Percentiles rank a stretch among this genome's conserved stretches.
Conservation (phyloP, 2,797 vertebrate genomes). For the Bradypus variegatus region DNA sequence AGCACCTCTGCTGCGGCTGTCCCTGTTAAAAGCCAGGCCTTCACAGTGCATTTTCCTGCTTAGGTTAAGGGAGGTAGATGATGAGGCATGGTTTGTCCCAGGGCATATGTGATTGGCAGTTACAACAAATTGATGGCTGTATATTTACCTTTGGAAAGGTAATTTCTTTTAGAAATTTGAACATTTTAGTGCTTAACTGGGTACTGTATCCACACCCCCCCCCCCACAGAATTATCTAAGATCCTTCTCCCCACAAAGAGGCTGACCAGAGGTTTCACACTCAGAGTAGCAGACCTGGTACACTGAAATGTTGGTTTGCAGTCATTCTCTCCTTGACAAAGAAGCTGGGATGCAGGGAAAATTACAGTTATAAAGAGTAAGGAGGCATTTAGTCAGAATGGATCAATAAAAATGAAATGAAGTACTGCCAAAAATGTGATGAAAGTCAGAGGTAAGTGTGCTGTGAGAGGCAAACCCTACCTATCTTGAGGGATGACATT, state of each 20-base stretch:
- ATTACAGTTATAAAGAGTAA: not conserved
- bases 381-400: not conserved
- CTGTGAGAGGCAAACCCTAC: not conserved
- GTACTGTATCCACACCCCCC: too few relatives aligned
- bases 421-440: not conserved
- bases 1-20: not conserved
- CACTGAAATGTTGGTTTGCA: not conserved
- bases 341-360: not conserved
- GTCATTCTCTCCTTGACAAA: not conserved
- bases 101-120: not conserved
- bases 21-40: not conserved
- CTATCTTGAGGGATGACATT: rapidly evolving
- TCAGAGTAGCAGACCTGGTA: not conserved
- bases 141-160: not conserved
- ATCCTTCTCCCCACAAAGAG: not conserved
- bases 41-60: not conserved
- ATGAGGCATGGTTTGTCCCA: not conserved
- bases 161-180: not conserved
- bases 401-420: constrained; percentile 14
- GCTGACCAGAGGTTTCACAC: not conserved
- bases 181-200: not conserved
- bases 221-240: not conserved
- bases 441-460: not conserved
- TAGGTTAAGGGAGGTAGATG: not conserved
- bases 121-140: not conserved